Evolutionary conservation across 2,888 invertebrate genomes (phyloP).

Genomic region (Invenusta paracnida): DNA sequence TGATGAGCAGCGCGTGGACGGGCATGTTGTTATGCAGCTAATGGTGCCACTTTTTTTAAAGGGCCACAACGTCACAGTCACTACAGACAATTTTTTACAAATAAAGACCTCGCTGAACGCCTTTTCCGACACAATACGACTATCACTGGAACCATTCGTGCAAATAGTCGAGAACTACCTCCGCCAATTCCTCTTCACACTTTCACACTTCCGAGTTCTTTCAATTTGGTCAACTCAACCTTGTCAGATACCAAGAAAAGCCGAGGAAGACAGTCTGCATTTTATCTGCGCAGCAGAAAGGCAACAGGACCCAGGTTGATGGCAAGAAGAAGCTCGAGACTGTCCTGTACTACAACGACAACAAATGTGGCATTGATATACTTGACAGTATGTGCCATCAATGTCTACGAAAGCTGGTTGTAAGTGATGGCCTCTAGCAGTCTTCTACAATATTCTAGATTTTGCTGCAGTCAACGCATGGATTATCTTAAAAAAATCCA

Average conservation of each 20-base stretch:
- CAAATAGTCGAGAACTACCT: background rate
- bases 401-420: too few species aligned
- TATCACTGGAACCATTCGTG: background rate
- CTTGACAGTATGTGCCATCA: too few species aligned
- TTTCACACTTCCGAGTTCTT: background rate
- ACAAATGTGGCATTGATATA: too few species aligned
- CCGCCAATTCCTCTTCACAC: background rate
- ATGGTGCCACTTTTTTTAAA: background rate
- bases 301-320: background rate
- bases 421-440: too few species aligned
- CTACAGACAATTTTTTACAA: background rate
- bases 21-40: background rate
- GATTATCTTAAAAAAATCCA: too few species aligned
- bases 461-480: too few species aligned
- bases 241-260: background rate
- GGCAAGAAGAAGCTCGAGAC: background rate
- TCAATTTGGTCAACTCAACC: background rate
- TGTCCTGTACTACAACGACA: background rate
- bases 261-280: background rate
- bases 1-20: conserved; percentile 11
- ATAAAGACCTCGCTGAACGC: background rate
- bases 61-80: background rate
- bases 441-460: too few species aligned
- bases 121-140: background rate
- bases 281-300: background rate